Evolutionary conservation across 2,113 vertebrate species (phyloP), one percentile per base, ranked within the genome.

Genomic region (Erpornis zantholeuca): DNA sequence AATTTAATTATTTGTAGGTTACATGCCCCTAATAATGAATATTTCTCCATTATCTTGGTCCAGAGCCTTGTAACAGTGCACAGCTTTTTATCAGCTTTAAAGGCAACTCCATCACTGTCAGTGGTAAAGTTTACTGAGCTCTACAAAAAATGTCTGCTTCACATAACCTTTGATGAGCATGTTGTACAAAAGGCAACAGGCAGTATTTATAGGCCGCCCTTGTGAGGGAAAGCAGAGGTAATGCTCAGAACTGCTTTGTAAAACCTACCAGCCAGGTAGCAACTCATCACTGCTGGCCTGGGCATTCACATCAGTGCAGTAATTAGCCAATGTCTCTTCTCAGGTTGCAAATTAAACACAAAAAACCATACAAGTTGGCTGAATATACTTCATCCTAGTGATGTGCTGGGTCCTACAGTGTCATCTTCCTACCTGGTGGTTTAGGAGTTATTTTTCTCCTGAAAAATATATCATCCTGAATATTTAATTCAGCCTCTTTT

Each of bases 1-100:
- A 90, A 86, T 92, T 66, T 56, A 91, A 94, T 92, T 88, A 79
- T 81, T 35, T 88, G 54, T 44, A 40, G 22, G 61, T 95, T 88
- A 70, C 31, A 56, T 81, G 54, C 24, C n/a, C 19, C 45, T 79
- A 50, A 68, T 91, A 90, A 79, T 44, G 61, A 91, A 82, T 69
- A 5, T 69, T 45, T 82, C 38, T 88, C 59, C 66, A 35, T 70
- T 11, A 63, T 90, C 44, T 88, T 86, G 52, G 40, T 81, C 57
- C 38, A 36, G 61, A 93, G 66, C 71, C 38, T 71, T 89, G 40
- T 17, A 69, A 88, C 73, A 86, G 88, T 50, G 53, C 73, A 92
- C 28, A 88, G 36, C 38, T 94, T 96, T 93, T 63, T 63, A 33
- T 70, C 65, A 89, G 33, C 68, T 84, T 92, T 90, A 85, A 85